phyloP scores from a whole-genome alignment of 2,113 vertebrate genomes.

The Capreolus pygargus region DNA sequence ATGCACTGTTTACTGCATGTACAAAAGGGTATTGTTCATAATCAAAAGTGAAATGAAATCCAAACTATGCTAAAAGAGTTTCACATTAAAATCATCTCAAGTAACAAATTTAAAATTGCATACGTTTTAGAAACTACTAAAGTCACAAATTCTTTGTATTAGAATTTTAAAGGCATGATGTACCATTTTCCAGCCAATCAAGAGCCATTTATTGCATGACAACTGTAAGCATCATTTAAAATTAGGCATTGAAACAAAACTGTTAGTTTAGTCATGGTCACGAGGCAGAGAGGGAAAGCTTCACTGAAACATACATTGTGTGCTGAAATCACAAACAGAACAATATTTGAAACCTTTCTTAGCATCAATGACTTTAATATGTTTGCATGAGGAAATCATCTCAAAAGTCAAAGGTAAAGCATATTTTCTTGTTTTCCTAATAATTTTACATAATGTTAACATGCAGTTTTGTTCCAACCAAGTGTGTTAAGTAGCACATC shows the following conservation, averaged over 20 bases:
- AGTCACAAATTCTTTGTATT: neutral
- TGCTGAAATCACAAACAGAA: neutral
- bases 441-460: conserved; percentile 24
- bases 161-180: neutral
- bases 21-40: neutral
- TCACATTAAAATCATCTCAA: neutral
- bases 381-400: neutral
- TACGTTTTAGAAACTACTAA: neutral
- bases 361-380: neutral
- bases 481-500: neutral
- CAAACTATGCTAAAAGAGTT: neutral
- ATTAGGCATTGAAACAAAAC: neutral
- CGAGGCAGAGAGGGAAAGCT: neutral
- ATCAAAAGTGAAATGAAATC: neutral
- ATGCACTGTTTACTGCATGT: neutral
- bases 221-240: neutral
- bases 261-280: neutral
- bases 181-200: neutral
- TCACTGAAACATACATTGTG: neutral
- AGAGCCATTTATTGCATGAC: neutral
- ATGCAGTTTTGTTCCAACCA: neutral
- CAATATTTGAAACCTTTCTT: neutral
- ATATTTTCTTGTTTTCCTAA: neutral
- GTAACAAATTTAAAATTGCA: neutral
- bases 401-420: neutral